Evolutionary conservation across 2,797 vertebrate species (phyloP).

Genomic region (Spondyliosoma cantharus): DNA sequence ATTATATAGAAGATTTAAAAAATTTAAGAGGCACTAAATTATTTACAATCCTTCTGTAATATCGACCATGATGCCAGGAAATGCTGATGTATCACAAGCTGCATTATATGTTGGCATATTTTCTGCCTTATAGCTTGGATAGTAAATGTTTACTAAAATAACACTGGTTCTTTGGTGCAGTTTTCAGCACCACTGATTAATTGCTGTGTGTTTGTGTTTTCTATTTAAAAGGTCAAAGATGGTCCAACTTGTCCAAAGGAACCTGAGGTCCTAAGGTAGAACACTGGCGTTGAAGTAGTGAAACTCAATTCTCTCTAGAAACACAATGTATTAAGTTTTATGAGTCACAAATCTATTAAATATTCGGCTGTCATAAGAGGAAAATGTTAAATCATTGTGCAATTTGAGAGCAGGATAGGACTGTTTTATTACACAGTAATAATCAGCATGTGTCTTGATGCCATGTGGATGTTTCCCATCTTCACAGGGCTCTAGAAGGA

Average conservation of each 20-base stretch:
- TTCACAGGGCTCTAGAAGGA: constrained; percentile 90
- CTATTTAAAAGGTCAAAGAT: constrained; percentile 81
- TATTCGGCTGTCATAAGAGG: too few relatives aligned
- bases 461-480: constrained; percentile 1
- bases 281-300: background rate
- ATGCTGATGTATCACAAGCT: background rate
- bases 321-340: background rate
- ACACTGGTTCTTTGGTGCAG: too few relatives aligned
- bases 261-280: constrained; percentile 92
- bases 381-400: background rate
- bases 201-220: constrained; percentile 10
- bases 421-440: background rate
- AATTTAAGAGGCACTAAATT: background rate
- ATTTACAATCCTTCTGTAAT: background rate
- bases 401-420: background rate
- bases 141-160: background rate
- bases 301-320: background rate
- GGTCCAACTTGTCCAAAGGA: constrained; percentile 87
- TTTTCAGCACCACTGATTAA: background rate
- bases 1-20: background rate
- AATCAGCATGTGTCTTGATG: background rate
- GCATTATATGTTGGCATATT: background rate
- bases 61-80: background rate
- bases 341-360: too few relatives aligned
- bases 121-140: background rate